Evolutionary conservation across 2,113 vertebrate species (phyloP).

Genomic region (Phylloscopus trochiloides): DNA sequence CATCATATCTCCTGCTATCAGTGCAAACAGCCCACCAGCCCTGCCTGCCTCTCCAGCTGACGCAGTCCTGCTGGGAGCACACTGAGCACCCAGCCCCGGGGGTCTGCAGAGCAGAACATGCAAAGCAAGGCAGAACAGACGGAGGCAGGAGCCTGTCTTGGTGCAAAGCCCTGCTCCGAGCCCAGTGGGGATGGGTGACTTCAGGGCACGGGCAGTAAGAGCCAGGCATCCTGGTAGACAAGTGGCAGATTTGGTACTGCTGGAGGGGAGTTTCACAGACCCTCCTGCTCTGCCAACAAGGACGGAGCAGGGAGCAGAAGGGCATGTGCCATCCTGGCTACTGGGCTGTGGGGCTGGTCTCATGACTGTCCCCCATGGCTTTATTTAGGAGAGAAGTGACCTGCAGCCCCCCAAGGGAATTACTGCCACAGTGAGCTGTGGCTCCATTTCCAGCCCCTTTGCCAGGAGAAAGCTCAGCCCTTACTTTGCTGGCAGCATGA

Average conservation of each 20-base stretch:
- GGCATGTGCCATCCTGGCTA: background rate
- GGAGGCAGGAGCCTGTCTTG: background rate
- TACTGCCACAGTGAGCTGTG: background rate
- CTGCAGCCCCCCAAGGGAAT: background rate
- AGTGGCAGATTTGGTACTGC: background rate
- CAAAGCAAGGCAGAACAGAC: background rate
- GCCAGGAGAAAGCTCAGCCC: background rate
- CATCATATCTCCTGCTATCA: background rate
- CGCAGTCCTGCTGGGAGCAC: background rate
- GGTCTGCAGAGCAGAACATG: background rate
- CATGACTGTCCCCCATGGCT: background rate
- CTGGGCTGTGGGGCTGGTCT: background rate
- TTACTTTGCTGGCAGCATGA: accelerated
- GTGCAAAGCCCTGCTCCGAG: accelerated
- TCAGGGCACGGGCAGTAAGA: accelerated
- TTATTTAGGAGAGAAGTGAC: background rate
- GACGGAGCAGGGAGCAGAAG: background rate
- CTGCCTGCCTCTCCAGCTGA: background rate
- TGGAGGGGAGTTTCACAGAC: background rate
- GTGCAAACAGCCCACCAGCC: background rate
- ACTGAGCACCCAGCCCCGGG: background rate
- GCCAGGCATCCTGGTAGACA: accelerated
- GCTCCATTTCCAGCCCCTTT: background rate
- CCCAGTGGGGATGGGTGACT: background rate
- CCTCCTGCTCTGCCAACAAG: background rate